Conservation (phyloP, 2,888 invertebrate species). For the Laothoe populi region DNA sequence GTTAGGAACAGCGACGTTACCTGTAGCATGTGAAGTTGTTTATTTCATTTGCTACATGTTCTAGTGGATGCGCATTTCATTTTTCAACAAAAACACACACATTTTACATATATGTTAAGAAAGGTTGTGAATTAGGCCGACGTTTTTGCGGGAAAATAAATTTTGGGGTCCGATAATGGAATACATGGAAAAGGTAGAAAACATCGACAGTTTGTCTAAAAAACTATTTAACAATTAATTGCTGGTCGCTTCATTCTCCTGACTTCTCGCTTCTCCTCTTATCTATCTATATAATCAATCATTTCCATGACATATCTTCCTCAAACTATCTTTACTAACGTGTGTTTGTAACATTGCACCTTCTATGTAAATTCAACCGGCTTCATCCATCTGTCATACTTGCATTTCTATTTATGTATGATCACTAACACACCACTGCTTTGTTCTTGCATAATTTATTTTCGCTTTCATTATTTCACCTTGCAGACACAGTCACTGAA, state of each 20-base stretch:
- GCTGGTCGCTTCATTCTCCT: conserved; percentile 9
- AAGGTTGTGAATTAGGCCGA: conserved; percentile 6
- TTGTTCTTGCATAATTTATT: conserved; percentile 59
- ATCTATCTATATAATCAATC: background rate
- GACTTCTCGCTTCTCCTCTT: background rate
- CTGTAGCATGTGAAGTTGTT: conserved; percentile 56
- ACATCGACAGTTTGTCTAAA: conserved; percentile 11
- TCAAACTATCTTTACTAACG: background rate
- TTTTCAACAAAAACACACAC: conserved; percentile 46
- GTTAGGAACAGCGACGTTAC: conserved; percentile 55
- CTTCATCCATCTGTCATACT: conserved; percentile 26
- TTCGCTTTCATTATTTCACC: conserved; percentile 74
- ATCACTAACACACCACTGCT: conserved; percentile 56
- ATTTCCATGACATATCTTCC: background rate
- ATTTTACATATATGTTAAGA: conserved; percentile 25
- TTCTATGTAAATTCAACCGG: background rate
- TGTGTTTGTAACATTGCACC: background rate
- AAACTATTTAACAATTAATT: background rate
- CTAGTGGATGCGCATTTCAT: conserved; percentile 81
- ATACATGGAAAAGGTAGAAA: conserved; percentile 27
- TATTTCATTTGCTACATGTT: conserved; percentile 43
- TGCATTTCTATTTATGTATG: conserved; percentile 8
- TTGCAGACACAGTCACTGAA: conserved; percentile 71
- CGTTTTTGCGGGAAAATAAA: background rate
- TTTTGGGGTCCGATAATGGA: background rate